Base-by-base conservation (phyloP, 92 coral and sea anemone genomes). In the Metridium senile region DNA sequence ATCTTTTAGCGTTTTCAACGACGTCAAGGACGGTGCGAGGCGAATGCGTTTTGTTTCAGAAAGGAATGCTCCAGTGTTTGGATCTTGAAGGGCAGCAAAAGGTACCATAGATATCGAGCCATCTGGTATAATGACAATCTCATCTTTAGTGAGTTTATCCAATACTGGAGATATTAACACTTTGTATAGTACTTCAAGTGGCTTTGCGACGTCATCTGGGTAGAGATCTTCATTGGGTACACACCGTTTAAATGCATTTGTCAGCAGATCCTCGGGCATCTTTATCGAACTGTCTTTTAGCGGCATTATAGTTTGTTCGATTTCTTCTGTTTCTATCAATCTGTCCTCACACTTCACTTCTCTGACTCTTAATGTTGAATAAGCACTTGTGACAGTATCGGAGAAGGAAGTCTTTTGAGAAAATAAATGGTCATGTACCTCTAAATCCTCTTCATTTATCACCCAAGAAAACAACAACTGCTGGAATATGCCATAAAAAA, bases 121-220 rank as follows among this genome's bases (percentile, higher is more conserved):
- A 58, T 74, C 79, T 0, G 79, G 79, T 27, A 74, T 35, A 27
- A 74, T 58, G 2, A 74, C 79, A 4, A 74, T 33, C 26, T 74
- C 79, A 7, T 62, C 70, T 9, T 56, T 13, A 11, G 57, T 74
- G 8, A 66, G 46, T n/a, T 63, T 17, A 66, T 10, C n/a, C 21
- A 33, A 2, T 33, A 39, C 71, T 20, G 23, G 39, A 4, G 26
- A 8, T 26, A 59, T 22, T 30, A 59, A 59, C 22, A 10, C 8
- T 1, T 8, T 59, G 66, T 59, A 59, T 22, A 59, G 22, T 10
- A 1, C 8, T 18, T 59, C 66, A 22, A 59, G 66, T 2, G 66
- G 31, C 3, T 59, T 23, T 10, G 32, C 11, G 18, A 6, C 22
- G 23, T 59, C 61, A 20, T 54, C 72, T 26, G 27, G 22, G 56